Base-by-base conservation (phyloP, 2,797 vertebrate genomes). In the Fistularia tabacaria region DNA sequence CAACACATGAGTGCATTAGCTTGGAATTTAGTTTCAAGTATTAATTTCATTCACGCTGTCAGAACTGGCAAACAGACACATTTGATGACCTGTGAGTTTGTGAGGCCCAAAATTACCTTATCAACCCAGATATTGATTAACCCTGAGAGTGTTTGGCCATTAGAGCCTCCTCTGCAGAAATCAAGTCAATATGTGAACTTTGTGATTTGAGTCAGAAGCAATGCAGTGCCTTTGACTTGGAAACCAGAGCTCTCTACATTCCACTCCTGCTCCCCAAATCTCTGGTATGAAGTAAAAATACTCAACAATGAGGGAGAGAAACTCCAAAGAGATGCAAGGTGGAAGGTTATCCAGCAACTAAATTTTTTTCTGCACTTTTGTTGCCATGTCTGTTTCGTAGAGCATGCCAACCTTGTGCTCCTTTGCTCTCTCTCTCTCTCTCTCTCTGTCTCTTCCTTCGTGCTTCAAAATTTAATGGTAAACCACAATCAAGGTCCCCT, bases 141-240 rank as follows among this genome's bases (percentile, higher is more conserved):
- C 71, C 76, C 65, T 77, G 62, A 55, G 69, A 83, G 80, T 87
- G 81, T 89, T 85, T 79, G 69, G 67, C 72, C 76, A 83, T 86
- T 87, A 90, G 71, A 80, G 78, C 66, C 68, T 13, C 75, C 84
- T 89, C 82, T 81, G 68, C 75, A 68, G 65, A 88, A 90, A 90
- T 88, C 81, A 86, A 85, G 85, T 68, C 88, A 90, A 80, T 81
- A 89, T 88, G 88, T 84, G 85, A 88, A 86, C 85, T 84, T 77
- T 74, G 76, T 87, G 81, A 89, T 88, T 90, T 86, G 82, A 83
- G 87, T 90, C 84, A 87, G 60, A 87, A 74, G 71, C 77, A 82
- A 85, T 87, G 80, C 67, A 81, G 80, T 65, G 75, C 74, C 80
- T 85, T 84, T 89, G 84, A 85, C 73, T 89, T 86, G 88, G 82